Evolutionary conservation across 2,888 invertebrate species (phyloP).

Genomic region (Kryphioiulus occultus): DNA sequence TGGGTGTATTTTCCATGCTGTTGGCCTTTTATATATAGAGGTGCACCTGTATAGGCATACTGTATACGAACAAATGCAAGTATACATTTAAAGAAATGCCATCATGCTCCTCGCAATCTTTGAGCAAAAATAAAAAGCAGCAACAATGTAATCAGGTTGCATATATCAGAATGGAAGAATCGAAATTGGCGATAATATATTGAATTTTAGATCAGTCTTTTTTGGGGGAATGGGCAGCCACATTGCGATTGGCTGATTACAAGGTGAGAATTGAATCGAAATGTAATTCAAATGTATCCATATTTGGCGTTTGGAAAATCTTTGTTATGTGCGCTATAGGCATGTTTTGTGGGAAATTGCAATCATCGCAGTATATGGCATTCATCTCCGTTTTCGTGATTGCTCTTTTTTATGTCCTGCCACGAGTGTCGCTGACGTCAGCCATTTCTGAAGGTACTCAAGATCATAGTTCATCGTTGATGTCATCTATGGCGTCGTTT

Average conservation of each 20-base stretch:
- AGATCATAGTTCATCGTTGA: not conserved
- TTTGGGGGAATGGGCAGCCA: not conserved
- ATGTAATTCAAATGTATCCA: slow-evolving; percentile 2
- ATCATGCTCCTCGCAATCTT: not conserved
- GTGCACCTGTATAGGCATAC: too few species aligned
- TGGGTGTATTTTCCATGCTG: too few species aligned
- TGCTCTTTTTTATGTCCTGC: not conserved
- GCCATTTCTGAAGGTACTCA: not conserved
- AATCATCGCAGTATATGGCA: not conserved
- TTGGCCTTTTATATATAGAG: too few species aligned
- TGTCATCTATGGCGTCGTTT: not conserved
- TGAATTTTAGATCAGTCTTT: slow-evolving; percentile 21
- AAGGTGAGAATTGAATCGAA: slow-evolving; percentile 20
- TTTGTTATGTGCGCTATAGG: not conserved
- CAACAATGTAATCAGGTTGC: not conserved
- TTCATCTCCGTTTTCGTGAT: not conserved
- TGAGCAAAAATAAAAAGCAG: not conserved
- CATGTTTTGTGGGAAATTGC: not conserved
- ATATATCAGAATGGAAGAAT: not conserved
- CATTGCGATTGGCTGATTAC: not conserved
- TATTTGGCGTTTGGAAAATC: not conserved
- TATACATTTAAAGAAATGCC: too few species aligned
- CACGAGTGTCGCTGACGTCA: not conserved
- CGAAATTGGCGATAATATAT: slow-evolving; percentile 15
- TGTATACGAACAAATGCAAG: too few species aligned